These are phyloP conservation scores for Heterodera schachtii DNA, from an alignment of 1,140 invertebrate species.

Conservation along the genomic window DNA sequence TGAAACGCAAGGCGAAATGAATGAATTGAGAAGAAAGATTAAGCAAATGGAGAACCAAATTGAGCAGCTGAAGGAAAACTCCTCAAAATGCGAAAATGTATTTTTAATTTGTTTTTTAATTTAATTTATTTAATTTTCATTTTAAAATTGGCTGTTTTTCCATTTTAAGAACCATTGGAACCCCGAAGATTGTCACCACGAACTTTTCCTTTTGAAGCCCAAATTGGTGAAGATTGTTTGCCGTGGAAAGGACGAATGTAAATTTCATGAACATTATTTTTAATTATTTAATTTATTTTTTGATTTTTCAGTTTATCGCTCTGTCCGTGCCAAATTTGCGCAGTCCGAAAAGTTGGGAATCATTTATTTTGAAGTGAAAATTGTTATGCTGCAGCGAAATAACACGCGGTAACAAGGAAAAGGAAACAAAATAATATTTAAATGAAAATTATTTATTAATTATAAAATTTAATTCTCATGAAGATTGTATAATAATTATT, in stretches of 20 bases:
- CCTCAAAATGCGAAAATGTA: neutral
- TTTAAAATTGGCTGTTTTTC: neutral
- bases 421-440: too few species aligned
- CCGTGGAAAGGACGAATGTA: neutral
- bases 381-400: neutral
- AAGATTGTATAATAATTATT: too few species aligned
- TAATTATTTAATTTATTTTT: too few species aligned
- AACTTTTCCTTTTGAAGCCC: neutral
- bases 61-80: neutral
- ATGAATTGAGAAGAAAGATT: neutral
- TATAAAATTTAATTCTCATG: too few species aligned
- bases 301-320: neutral
- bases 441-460: too few species aligned
- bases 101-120: neutral
- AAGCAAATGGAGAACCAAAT: neutral
- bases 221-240: neutral
- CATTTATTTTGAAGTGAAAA: neutral
- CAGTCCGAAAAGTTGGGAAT: neutral
- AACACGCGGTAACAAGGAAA: neutral
- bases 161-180: neutral
- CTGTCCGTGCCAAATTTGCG: neutral
- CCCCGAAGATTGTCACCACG: neutral
- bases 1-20: neutral
- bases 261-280: neutral
- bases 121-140: neutral